Evolutionary conservation across 2,888 invertebrate species (phyloP).

Genomic region (Agrochola macilenta): DNA sequence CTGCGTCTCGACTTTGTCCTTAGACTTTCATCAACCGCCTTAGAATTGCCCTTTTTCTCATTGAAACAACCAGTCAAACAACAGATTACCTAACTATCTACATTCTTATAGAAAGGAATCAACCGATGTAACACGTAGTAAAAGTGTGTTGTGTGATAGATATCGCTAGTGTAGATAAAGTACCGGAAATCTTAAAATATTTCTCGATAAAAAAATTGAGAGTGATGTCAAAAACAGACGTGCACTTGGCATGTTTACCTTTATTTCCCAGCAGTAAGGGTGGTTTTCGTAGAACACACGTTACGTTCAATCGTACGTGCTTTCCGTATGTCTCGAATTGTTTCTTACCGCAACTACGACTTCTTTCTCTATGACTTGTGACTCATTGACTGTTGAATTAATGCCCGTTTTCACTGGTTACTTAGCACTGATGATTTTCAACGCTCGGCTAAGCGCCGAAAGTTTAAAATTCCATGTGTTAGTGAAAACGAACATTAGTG

Average conservation of each 20-base stretch:
- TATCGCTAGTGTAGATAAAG: constrained; percentile 47
- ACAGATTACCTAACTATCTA: constrained; percentile 17
- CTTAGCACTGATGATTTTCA: neutral
- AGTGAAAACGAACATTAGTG: neutral
- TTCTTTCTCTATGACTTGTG: constrained; percentile 35
- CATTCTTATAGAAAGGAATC: constrained; percentile 4
- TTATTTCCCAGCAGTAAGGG: constrained; percentile 8
- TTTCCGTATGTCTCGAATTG: constrained; percentile 38
- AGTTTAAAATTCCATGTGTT: neutral
- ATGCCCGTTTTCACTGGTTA: neutral
- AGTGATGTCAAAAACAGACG: too few species aligned
- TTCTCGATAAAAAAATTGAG: constrained; percentile 1
- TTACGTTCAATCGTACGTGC: constrained; percentile 45
- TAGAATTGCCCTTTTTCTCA: neutral
- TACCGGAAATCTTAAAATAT: constrained; percentile 46
- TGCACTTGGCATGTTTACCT: neutral
- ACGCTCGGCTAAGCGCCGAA: neutral
- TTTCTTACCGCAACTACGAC: constrained; percentile 18
- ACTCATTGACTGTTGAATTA: constrained; percentile 37
- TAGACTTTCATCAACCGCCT: neutral
- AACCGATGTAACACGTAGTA: constrained; percentile 19
- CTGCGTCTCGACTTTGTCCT: neutral
- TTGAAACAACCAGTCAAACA: constrained; percentile 8
- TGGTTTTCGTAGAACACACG: constrained; percentile 7
- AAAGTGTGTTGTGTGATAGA: constrained; percentile 13